Conservation (phyloP, 2,797 vertebrate species). For the Poecilia wingei region DNA sequence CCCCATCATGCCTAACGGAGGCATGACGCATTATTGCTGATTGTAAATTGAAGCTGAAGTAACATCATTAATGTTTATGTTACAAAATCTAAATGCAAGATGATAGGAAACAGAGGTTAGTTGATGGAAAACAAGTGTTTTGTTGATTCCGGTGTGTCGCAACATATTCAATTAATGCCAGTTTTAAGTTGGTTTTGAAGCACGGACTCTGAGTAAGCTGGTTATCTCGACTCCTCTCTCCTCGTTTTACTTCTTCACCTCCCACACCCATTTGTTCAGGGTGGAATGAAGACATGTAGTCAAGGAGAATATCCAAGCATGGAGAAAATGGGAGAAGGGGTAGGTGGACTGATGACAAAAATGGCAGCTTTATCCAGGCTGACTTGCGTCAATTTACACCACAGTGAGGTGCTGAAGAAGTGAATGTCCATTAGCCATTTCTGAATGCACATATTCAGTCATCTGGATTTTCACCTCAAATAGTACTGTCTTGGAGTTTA, state of each 20-base stretch:
- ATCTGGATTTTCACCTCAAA: neutral
- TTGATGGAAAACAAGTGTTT: neutral
- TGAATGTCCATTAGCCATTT: neutral
- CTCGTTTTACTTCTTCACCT: neutral
- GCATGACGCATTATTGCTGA: neutral
- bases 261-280: conserved; percentile 1
- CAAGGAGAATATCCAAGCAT: neutral
- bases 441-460: neutral
- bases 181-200: neutral
- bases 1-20: neutral
- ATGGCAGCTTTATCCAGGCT: neutral
- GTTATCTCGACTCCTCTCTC: neutral
- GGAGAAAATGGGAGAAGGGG: neutral
- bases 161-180: neutral
- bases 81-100: too few species aligned
- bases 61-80: neutral
- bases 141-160: neutral
- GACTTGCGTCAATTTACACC: neutral
- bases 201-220: neutral
- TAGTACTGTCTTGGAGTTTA: neutral
- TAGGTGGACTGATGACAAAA: neutral
- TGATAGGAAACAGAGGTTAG: neutral
- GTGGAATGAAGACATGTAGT: neutral
- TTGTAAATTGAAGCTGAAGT: neutral
- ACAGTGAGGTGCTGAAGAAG: neutral